Evolutionary conservation across 2,113 vertebrate genomes (phyloP), one percentile per base, ranked within the genome.

Genomic region (Oncorhynchus clarkii): DNA sequence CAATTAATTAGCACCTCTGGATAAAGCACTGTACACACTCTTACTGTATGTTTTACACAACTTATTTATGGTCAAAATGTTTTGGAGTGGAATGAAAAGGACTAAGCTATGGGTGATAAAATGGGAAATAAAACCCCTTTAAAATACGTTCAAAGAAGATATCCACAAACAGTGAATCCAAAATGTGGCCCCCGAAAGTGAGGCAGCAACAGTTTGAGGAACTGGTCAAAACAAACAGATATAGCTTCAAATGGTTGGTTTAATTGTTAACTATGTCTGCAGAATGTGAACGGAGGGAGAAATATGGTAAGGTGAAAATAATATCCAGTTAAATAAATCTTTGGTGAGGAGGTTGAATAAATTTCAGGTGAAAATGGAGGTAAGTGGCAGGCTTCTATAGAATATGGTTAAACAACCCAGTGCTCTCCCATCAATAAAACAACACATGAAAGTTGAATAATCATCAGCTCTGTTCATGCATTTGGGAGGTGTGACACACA

Each of bases 1-100:
- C 81, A 88, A 89, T 88, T 87, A 82, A 88, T 87, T 83, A 88
- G 82, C 86, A 78, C 83, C 85, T 80, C 73, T 67, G 77, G 66
- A 78, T 80, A 82, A 84, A 80, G 79, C 80, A 84, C 82, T 70
- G 77, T 81, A 82, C 85, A 87, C 84, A 81, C 75, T 76, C 76
- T 72, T 80, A 71, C 60, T 81, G 79, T 68, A 79, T 24, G 62
- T 79, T 69, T 80, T 77, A 82, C 71, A 78, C 75, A 12, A 62
- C 64, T 71, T 74, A 81, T 83, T 86, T 76, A 83, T 73, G 66
- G 12, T 14, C 29, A 18, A 26, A 9, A 29, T 31, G 14, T 14
- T 29, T 67, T 14, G 16, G 16, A 67, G 26, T 29, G 8, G 20
- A 62, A n/a, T 16, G 27, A 67, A 67, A 77, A 6, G 20, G 67